phyloP scores from a whole-genome alignment of 2,113 vertebrate genomes.

The Alouatta palliata region DNA sequence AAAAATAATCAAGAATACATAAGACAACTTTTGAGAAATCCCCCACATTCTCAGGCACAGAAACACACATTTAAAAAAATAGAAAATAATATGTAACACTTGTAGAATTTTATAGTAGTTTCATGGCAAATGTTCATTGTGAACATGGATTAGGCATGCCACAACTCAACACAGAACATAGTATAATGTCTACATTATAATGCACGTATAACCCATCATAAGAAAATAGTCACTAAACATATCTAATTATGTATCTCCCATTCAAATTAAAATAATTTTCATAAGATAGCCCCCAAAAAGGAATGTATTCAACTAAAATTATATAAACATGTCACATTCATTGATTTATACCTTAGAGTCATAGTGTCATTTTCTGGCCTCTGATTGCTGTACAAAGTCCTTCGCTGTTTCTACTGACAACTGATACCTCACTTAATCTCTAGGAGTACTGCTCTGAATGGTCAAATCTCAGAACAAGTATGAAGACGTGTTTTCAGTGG shows the following conservation, averaged over 20 bases:
- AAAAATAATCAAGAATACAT: neutral
- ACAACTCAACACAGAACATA: neutral
- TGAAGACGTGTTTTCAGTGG: neutral
- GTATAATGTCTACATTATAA: neutral
- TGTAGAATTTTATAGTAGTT: neutral
- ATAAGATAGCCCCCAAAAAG: neutral
- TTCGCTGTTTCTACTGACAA: neutral
- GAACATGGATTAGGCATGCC: neutral
- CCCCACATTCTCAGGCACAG: neutral
- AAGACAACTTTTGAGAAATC: neutral
- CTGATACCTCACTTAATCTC: neutral
- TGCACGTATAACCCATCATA: neutral
- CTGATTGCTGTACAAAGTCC: neutral
- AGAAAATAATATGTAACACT: neutral
- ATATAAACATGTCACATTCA: neutral
- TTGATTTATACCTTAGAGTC: neutral
- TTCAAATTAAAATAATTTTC: neutral
- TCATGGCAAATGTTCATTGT: neutral
- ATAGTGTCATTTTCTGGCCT: neutral
- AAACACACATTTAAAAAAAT: neutral
- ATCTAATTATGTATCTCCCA: neutral
- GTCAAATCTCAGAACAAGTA: neutral
- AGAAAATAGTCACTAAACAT: neutral
- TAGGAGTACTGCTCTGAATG: neutral
- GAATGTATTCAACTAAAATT: neutral